A percentile compares a stretch with the other conserved stretches of the same genome.
These are phyloP conservation scores for Araneus ventricosus DNA, from an alignment of 1,140 invertebrate species.

Conservation along the genomic window DNA sequence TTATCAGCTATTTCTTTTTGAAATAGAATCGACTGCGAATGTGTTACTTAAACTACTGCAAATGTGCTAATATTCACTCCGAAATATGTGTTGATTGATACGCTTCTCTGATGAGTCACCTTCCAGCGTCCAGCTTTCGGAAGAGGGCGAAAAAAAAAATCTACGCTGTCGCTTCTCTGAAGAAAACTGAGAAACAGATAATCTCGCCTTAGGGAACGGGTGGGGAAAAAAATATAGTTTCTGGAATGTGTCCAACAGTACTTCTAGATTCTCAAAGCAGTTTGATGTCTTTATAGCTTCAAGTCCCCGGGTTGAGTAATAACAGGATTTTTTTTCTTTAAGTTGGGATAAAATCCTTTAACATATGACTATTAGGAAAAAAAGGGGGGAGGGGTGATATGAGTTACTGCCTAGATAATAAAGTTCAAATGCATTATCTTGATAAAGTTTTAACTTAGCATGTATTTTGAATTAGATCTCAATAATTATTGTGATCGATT, in stretches of 20 bases:
- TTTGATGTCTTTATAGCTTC: constrained; percentile 25
- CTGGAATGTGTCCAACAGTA: constrained; percentile 23
- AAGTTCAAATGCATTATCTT: too few relatives aligned
- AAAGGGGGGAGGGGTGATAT: too few relatives aligned
- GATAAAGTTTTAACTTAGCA: too few relatives aligned
- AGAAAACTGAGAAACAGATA: not conserved
- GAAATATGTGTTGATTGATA: not conserved
- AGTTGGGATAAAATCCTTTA: not conserved
- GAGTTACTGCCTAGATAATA: too few relatives aligned
- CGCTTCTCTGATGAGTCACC: not conserved
- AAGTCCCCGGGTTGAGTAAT: constrained; percentile 4
- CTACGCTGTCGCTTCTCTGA: not conserved
- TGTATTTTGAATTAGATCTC: too few relatives aligned
- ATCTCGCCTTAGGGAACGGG: constrained; percentile 3
- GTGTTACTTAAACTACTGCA: not conserved
- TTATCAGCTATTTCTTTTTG: too few relatives aligned
- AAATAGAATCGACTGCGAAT: too few relatives aligned
- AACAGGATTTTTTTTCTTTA: not conserved
- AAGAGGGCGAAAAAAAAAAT: not conserved
- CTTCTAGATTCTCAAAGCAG: constrained; percentile 27
- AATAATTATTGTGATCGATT: too few relatives aligned
- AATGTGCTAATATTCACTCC: not conserved
- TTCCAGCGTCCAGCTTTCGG: not conserved
- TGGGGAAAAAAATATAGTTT: not conserved
- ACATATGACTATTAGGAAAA: too few relatives aligned